phyloP scores from a whole-genome alignment of 2,113 vertebrate genomes.

The Paratilapia polleni region DNA sequence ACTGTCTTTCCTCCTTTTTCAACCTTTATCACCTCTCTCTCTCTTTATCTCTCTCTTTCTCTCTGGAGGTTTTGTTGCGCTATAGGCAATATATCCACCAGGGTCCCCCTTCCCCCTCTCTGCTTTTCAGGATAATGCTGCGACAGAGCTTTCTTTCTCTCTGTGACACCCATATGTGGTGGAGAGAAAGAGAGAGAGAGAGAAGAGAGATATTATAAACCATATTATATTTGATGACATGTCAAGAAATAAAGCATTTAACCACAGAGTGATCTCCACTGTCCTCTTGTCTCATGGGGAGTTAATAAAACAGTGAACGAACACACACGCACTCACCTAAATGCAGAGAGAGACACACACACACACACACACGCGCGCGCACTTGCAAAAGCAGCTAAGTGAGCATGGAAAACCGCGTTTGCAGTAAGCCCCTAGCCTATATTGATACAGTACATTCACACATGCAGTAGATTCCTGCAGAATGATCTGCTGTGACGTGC shows the following conservation, averaged over 20 bases:
- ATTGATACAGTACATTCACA: slow-evolving; percentile 11
- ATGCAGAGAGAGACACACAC: neutral
- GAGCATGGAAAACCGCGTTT: slow-evolving; percentile 21
- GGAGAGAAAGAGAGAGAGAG: neutral
- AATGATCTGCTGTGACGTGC: slow-evolving; percentile 28
- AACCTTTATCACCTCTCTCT: neutral
- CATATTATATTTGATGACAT: slow-evolving; percentile 61
- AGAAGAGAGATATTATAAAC: slow-evolving; percentile 11
- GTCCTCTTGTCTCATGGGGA: slow-evolving; percentile 12
- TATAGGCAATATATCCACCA: slow-evolving; percentile 59
- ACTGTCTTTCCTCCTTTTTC: neutral
- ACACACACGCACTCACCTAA: neutral
- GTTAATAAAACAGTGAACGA: slow-evolving; percentile 3
- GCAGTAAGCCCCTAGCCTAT: neutral
- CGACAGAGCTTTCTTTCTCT: slow-evolving; percentile 62
- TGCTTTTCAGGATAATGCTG: slow-evolving; percentile 68
- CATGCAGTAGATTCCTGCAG: slow-evolving; percentile 43
- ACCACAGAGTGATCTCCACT: slow-evolving; percentile 58
- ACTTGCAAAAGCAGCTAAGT: slow-evolving; percentile 2
- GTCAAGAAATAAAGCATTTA: slow-evolving; percentile 62
- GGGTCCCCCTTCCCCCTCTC: slow-evolving; percentile 53
- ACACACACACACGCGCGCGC: neutral
- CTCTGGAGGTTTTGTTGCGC: slow-evolving; percentile 44
- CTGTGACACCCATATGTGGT: slow-evolving; percentile 11
- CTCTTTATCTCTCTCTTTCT: neutral